phyloP scores from a whole-genome alignment of 2,888 invertebrate genomes.

The Ethmia dodecea region DNA sequence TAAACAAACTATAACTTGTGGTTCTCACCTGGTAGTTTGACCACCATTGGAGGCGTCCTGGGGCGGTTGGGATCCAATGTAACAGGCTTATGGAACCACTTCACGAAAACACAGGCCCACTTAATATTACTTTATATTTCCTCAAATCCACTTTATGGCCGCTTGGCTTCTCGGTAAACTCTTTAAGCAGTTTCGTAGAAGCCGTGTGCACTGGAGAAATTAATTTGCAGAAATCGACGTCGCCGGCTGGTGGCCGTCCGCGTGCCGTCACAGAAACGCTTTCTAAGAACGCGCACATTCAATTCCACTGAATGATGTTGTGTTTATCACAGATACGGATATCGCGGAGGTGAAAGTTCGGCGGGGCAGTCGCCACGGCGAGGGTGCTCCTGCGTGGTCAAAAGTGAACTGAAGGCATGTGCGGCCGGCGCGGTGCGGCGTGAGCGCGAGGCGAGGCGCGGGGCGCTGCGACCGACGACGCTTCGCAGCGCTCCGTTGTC shows the following conservation, averaged over 20 bases:
- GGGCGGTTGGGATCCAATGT: conserved; percentile 74
- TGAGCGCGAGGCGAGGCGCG: conserved; percentile 19
- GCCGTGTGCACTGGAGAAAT: conserved; percentile 67
- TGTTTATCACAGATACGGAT: conserved; percentile 68
- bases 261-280: conserved; percentile 54
- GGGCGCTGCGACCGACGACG: conserved; percentile 21
- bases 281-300: conserved; percentile 69
- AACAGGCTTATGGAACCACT: conserved; percentile 58
- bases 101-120: conserved; percentile 69
- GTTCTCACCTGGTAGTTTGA: conserved; percentile 73
- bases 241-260: conserved; percentile 48
- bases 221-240: conserved; percentile 69
- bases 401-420: conserved; percentile 47
- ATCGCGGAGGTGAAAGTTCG: conserved; percentile 75
- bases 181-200: conserved; percentile 74
- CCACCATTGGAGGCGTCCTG: conserved; percentile 72
- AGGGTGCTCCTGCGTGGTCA: conserved; percentile 45
- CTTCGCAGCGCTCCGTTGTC: conserved; percentile 19
- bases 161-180: conserved; percentile 72
- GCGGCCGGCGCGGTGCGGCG: conserved; percentile 20
- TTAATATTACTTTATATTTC: conserved; percentile 70
- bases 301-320: conserved; percentile 63
- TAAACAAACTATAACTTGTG: no score
- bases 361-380: conserved; percentile 35
- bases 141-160: conserved; percentile 73